A percentile compares a stretch with the other conserved stretches of the same genome.
phyloP scores from a whole-genome alignment of 2,797 vertebrate species.

The Betta splendens region DNA sequence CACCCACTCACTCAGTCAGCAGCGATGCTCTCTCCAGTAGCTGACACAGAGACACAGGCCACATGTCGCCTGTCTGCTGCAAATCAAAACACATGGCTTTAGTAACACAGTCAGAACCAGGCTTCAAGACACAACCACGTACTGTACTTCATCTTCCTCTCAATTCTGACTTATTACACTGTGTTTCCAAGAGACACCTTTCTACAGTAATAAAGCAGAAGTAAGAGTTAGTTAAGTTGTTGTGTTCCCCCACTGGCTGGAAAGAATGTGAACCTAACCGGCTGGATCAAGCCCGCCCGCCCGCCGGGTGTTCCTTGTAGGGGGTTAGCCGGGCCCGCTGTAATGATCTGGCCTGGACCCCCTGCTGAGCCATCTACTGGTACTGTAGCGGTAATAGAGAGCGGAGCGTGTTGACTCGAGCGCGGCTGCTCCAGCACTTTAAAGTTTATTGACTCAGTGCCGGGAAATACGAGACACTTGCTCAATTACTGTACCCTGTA shows the following conservation, averaged over 20 bases:
- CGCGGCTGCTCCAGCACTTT: constrained; percentile 28
- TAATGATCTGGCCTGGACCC: constrained; percentile 37
- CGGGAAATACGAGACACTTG: constrained; percentile 52
- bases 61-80: constrained; percentile 44
- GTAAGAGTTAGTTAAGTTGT: no score
- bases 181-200: no score
- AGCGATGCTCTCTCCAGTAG: constrained; percentile 44
- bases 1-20: no score
- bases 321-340: constrained; percentile 9
- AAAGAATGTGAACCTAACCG: constrained; percentile 25
- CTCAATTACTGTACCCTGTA: constrained; percentile 20
- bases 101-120: constrained; percentile 46
- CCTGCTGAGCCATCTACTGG: no score
- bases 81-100: constrained; percentile 50
- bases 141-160: no score
- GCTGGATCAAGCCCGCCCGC: constrained; percentile 26
- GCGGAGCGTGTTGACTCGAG: constrained; percentile 31
- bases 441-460: constrained; percentile 48
- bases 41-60: constrained; percentile 49
- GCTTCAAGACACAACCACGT: constrained; percentile 26
- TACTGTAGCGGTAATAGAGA: constrained; percentile 27
- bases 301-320: constrained; percentile 12
- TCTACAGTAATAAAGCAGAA: no score
- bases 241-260: constrained; percentile 10
- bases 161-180: no score